Evolutionary conservation across 2,888 invertebrate genomes (phyloP), one percentile per base, ranked within the genome.

Genomic region (Ornithoptera priamus): DNA sequence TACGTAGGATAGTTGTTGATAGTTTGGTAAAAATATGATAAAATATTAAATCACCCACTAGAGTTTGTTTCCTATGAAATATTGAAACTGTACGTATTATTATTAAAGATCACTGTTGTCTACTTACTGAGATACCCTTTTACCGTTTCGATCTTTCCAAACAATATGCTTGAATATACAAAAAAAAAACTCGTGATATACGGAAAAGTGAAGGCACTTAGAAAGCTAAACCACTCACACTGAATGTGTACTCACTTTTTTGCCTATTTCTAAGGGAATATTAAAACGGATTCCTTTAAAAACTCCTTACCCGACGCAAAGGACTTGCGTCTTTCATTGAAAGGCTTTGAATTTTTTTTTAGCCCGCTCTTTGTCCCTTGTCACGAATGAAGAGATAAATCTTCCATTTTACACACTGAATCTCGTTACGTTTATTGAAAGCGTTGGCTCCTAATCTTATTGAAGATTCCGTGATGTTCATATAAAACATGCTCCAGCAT

Each of bases 321-420:
- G 77, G 81, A 80, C 82, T 74, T 75, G 78, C 78, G 81, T 83
- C 84, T 86, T 87, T 88, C 88, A 88, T 86, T 87, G 78, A 81
- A 83, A 79, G 80, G 79, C 80, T 83, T 85, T 85, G 86, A 88
- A 88, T 88, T 83, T 87, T 88, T 87, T 88, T 86, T 65, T 86
- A 87, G 83, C 76, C 80, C 73, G 71, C 76, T 71, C 74, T 77
- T 74, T 70, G 78, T 80, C 80, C 80, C 80, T 77, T 77, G 76
- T 80, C 77, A 75, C 71, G 77, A 75, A 74, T 72, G 71, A 74
- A 74, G 73, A 82, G 81, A 88, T 88, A 89, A 88, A 89, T 86
- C 85, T 86, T 88, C 86, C 81, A 84, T 87, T 86, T 88, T 83
- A 85, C 85, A 85, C 84, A 80, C 80, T 72, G 76, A 78, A 78